Evolutionary conservation across 2,888 invertebrate genomes (phyloP).

Genomic region (Drosophila colorata): DNA sequence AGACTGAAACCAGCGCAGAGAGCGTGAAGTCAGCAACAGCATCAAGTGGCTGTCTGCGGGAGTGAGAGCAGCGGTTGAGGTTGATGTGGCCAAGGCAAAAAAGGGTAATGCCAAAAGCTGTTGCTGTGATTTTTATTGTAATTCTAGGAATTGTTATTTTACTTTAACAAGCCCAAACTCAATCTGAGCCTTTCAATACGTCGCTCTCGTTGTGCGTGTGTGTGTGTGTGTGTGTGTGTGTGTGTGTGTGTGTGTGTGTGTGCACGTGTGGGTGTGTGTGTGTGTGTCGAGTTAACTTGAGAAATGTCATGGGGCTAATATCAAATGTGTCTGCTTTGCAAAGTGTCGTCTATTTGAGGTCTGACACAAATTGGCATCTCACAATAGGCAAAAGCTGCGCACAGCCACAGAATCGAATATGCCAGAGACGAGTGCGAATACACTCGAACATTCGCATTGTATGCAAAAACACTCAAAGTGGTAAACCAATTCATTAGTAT

Average conservation of each 20-base stretch:
- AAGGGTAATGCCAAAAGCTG: slow-evolving; percentile 76
- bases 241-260: neutral
- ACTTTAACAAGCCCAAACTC: slow-evolving; percentile 75
- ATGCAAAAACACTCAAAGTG: slow-evolving; percentile 31
- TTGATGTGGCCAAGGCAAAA: slow-evolving; percentile 45
- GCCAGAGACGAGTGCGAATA: slow-evolving; percentile 1
- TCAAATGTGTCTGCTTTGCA: slow-evolving; percentile 49
- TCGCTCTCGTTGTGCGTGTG: neutral
- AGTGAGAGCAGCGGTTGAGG: slow-evolving; percentile 9
- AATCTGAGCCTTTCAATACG: slow-evolving; percentile 44
- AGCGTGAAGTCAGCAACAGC: slow-evolving; percentile 59
- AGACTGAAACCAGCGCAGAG: slow-evolving; percentile 44
- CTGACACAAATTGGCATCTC: slow-evolving; percentile 66
- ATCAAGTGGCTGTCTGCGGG: slow-evolving; percentile 56
- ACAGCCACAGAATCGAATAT: slow-evolving; percentile 7
- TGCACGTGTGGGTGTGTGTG: slow-evolving; percentile 21
- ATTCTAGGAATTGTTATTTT: slow-evolving; percentile 78
- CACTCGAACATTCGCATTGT: slow-evolving; percentile 2
- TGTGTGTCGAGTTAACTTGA: slow-evolving; percentile 44
- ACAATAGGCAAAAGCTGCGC: slow-evolving; percentile 40
- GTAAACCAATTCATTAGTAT: slow-evolving; percentile 54
- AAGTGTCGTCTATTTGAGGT: slow-evolving; percentile 65
- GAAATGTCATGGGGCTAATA: slow-evolving; percentile 77
- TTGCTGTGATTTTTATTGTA: slow-evolving; percentile 76
- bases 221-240: neutral